Conservation (phyloP, 2,888 invertebrate genomes). For the Drosophila nr. fundita region DNA sequence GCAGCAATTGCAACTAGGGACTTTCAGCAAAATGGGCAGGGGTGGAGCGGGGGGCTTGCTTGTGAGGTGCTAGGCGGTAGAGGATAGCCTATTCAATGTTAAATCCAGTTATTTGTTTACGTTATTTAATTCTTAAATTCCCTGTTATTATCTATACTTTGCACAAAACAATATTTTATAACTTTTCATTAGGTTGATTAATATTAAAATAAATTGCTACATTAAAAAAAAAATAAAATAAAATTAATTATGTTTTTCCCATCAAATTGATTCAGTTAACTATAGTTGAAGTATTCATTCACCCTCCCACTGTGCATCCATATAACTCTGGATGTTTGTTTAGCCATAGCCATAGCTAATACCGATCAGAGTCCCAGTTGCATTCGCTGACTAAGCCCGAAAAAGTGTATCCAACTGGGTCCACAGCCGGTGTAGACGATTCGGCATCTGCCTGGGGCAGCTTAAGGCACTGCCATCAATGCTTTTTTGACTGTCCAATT, state of each 20-base stretch:
- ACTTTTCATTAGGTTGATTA: too few relatives aligned
- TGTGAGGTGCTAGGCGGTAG: slow-evolving; percentile 1
- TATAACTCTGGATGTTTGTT: background rate
- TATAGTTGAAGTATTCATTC: background rate
- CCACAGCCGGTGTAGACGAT: slow-evolving; percentile 43
- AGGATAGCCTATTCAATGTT: slow-evolving; percentile 30
- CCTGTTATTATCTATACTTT: too few relatives aligned
- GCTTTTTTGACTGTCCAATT: slow-evolving; percentile 22
- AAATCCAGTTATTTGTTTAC: too few relatives aligned
- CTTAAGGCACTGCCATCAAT: slow-evolving; percentile 7
- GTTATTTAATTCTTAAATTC: too few relatives aligned
- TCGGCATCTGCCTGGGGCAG: slow-evolving; percentile 24
- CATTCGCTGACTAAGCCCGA: slow-evolving; percentile 41
- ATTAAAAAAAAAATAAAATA: too few relatives aligned
- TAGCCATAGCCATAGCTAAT: background rate
- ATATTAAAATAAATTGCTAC: too few relatives aligned
- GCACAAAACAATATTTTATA: too few relatives aligned
- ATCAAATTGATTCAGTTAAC: background rate
- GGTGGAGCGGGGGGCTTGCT: slow-evolving; percentile 6
- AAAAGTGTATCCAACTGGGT: slow-evolving; percentile 20
- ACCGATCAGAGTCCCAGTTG: slow-evolving; percentile 10
- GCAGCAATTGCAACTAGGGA: slow-evolving; percentile 52
- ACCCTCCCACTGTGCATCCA: slow-evolving; percentile 27
- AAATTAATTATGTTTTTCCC: background rate
- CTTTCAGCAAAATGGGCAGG: background rate